These are phyloP conservation scores for Protula sp. DNA, from an alignment of 2,888 invertebrate species.

Conservation along the genomic window DNA sequence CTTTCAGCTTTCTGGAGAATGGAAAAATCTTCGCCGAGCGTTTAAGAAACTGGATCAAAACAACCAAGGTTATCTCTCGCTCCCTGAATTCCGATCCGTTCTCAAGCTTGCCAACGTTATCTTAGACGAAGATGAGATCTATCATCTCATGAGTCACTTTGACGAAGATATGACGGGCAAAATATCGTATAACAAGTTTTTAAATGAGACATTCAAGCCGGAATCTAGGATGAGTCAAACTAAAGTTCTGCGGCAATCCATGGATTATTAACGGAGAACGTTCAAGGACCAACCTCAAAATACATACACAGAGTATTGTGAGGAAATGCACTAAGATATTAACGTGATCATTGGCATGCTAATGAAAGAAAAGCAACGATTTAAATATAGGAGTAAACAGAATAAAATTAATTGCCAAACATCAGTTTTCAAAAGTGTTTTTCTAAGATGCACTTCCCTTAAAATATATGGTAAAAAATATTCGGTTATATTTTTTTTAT, in stretches of 20 bases:
- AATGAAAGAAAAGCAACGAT: too few relatives aligned
- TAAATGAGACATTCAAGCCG: slow-evolving; percentile 38
- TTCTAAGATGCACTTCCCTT: too few relatives aligned
- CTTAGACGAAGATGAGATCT: slow-evolving; percentile 51
- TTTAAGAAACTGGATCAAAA: slow-evolving; percentile 45
- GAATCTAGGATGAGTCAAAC: neutral
- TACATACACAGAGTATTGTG: too few relatives aligned
- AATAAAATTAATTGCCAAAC: too few relatives aligned
- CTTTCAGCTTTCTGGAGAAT: slow-evolving; percentile 45
- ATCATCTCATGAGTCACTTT: slow-evolving; percentile 46
- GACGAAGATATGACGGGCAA: slow-evolving; percentile 48
- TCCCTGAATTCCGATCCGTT: slow-evolving; percentile 49
- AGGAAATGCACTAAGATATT: too few relatives aligned
- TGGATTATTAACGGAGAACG: neutral
- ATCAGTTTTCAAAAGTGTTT: too few relatives aligned
- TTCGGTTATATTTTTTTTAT: too few relatives aligned
- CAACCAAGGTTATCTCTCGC: slow-evolving; percentile 41
- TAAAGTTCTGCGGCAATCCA: neutral
- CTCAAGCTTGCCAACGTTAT: slow-evolving; percentile 48
- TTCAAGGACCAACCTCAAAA: neutral
- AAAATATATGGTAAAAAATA: too few relatives aligned
- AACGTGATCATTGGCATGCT: too few relatives aligned
- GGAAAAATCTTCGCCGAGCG: slow-evolving; percentile 48
- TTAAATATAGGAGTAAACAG: too few relatives aligned
- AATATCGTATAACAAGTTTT: slow-evolving; percentile 46